Base-by-base conservation (phyloP, 2,888 invertebrate species). In the Branchipolynoe longqiensis region DNA sequence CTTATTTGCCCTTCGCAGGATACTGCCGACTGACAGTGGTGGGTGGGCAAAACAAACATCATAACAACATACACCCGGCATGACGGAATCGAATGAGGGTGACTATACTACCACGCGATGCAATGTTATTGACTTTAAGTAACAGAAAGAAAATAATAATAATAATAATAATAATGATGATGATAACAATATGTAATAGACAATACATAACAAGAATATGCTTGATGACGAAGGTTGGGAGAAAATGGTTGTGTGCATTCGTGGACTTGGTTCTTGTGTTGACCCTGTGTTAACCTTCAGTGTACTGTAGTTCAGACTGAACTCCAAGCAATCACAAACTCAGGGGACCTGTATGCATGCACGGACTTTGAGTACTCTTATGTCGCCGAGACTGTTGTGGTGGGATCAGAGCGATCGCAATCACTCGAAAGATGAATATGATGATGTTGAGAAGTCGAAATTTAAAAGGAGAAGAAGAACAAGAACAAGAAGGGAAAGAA, bases 261-360 rank as follows among this genome's bases (percentile, higher is more conserved):
- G 48, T 78, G 41, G 78, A 78, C 78, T 41, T 78, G 78, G 78
- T 78, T 78, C 25, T 48, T 78, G 78, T 78, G 78, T 78, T 78
- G 78, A 78, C 54, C 78, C 48, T 78, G n/a, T n/a, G n/a, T n/a
- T n/a, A n/a, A n/a, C n/a, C n/a, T n/a, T n/a, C n/a, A n/a, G n/a
- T n/a, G n/a, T n/a, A 48, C 28, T 78, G 48, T 48, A 31, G 78
- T 78, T 78, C 78, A 48, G 48, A 78, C 78, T 78, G 78, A 48
- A 78, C 22, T 48, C 78, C 78, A 78, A 78, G 78, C 78, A 78
- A 78, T 78, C 78, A 48, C 54, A 28, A 78, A 78, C 78, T 78
- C 78, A 78, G 78, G 78, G 78, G 78, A 78, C 78, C 28, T 54
- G 78, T 78, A 78, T 78, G 78, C 78, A 78, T 78, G 78, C 78